Evolutionary conservation across 2,797 vertebrate species (phyloP).

Genomic region (Hippoglossus hippoglossus): DNA sequence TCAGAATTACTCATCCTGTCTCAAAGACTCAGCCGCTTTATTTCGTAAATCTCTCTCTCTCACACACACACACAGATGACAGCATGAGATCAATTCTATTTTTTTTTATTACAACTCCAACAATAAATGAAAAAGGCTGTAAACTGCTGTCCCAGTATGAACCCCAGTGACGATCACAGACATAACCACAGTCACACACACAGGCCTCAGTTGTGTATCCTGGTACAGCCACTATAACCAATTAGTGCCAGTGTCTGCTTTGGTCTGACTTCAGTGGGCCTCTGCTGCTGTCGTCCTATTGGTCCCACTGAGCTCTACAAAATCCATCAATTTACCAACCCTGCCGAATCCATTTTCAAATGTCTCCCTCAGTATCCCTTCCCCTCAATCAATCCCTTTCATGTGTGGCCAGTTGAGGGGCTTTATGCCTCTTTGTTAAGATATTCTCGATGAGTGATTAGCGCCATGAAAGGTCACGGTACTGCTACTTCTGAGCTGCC

Average conservation of each 20-base stretch:
- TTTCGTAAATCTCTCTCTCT: constrained; percentile 29
- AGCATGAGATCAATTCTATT: constrained; percentile 34
- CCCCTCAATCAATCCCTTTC: constrained; percentile 30
- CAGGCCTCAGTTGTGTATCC: constrained; percentile 6
- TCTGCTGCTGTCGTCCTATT: constrained; percentile 42
- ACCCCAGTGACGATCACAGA: constrained; percentile 20
- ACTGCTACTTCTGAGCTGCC: neutral
- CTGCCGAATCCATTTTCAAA: constrained; percentile 48
- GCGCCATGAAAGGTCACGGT: constrained; percentile 20
- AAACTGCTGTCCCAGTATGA: constrained; percentile 35
- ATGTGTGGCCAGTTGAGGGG: constrained; percentile 28
- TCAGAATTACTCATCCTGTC: constrained; percentile 50
- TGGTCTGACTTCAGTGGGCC: constrained; percentile 51
- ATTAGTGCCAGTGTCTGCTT: constrained; percentile 57
- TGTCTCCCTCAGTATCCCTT: constrained; percentile 21
- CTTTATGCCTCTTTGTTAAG: constrained; percentile 14
- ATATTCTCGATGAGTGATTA: constrained; percentile 26
- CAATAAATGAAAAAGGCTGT: constrained; percentile 38
- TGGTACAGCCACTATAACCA: constrained; percentile 42
- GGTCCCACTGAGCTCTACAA: constrained; percentile 58
- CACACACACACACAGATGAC: constrained; percentile 16
- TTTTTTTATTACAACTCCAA: constrained; percentile 40
- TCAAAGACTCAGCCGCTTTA: constrained; percentile 25
- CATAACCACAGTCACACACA: constrained; percentile 15
- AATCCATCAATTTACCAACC: constrained; percentile 63